Evolutionary conservation across 2,888 invertebrate species (phyloP).

Genomic region (Eupithecia subfuscata): DNA sequence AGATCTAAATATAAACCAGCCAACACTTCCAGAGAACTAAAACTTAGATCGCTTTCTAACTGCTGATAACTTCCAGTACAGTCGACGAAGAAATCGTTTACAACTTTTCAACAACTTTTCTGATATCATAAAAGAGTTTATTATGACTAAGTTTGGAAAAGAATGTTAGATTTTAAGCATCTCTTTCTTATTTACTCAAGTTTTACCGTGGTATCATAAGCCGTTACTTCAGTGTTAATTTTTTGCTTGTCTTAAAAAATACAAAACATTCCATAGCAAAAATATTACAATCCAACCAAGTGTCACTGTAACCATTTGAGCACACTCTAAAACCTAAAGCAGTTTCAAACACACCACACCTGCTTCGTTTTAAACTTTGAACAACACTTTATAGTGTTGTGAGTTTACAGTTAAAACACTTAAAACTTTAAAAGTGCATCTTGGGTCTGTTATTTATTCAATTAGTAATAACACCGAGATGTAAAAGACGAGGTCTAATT

Average conservation of each 20-base stretch:
- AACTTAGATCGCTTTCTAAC: background rate
- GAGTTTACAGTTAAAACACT: background rate
- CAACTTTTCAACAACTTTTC: background rate
- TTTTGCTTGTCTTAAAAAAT: no score
- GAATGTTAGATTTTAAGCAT: background rate
- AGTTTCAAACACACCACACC: background rate
- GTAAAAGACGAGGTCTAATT: no score
- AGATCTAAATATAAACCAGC: background rate
- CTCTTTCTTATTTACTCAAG: background rate
- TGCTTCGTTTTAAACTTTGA: constrained; percentile 5
- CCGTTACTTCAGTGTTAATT: no score
- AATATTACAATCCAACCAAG: background rate
- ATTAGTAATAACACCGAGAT: no score
- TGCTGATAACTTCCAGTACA: background rate
- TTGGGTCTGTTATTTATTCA: background rate
- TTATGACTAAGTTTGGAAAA: background rate
- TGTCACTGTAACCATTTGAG: background rate
- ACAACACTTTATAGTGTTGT: background rate
- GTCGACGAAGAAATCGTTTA: background rate
- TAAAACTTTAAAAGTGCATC: background rate
- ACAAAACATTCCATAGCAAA: no score
- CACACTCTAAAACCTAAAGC: background rate
- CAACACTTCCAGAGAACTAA: background rate
- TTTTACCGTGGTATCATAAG: no score
- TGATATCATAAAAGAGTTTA: background rate